Evolutionary conservation across 2,113 vertebrate genomes (phyloP).

Genomic region (Clupea harengus): DNA sequence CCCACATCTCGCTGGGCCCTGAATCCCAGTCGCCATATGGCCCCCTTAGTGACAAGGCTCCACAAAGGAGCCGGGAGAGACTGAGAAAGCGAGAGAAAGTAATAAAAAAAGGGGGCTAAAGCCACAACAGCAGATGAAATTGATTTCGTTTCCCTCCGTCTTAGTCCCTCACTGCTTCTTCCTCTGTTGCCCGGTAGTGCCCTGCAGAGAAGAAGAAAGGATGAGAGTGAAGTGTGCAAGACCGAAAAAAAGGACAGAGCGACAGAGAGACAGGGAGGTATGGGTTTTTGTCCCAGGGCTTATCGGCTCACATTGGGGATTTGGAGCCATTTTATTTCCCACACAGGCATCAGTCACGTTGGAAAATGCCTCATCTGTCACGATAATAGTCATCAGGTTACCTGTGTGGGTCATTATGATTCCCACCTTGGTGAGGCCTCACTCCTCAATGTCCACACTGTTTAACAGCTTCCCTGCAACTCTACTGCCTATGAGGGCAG

Average conservation of each 20-base stretch:
- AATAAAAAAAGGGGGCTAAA: slow-evolving; percentile 67
- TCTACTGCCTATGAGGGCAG: neutral
- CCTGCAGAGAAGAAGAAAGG: slow-evolving; percentile 36
- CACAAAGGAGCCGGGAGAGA: slow-evolving; percentile 49
- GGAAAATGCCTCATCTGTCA: neutral
- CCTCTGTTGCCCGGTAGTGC: slow-evolving; percentile 28
- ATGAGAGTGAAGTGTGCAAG: neutral
- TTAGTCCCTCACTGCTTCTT: neutral
- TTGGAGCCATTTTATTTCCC: neutral
- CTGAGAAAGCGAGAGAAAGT: slow-evolving; percentile 50
- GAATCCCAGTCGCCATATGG: slow-evolving; percentile 91
- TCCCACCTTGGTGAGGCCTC: neutral
- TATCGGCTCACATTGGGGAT: neutral
- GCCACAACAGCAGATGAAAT: slow-evolving; percentile 68
- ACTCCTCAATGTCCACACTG: neutral
- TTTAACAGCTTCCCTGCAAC: neutral
- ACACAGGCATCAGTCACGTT: neutral
- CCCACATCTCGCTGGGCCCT: slow-evolving; percentile 64
- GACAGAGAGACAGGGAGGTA: neutral
- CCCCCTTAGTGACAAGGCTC: slow-evolving; percentile 58
- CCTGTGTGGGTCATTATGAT: neutral
- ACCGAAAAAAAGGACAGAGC: neutral
- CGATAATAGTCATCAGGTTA: neutral
- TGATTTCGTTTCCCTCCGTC: slow-evolving; percentile 70
- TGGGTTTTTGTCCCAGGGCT: neutral